phyloP scores from a whole-genome alignment of 2,888 invertebrate genomes.

The Dendrolimus pini region DNA sequence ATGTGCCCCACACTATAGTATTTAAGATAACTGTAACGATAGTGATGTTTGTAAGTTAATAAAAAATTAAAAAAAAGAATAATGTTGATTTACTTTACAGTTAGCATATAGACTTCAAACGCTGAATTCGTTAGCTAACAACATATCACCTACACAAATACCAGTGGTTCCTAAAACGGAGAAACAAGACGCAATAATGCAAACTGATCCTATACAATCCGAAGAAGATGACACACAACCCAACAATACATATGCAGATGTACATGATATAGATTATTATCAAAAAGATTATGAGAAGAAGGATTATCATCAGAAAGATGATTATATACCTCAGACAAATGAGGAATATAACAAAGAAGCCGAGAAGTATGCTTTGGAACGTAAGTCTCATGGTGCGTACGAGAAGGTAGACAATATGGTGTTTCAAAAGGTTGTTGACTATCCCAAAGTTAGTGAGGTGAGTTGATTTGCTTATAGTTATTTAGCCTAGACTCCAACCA shows the following conservation, averaged over 20 bases:
- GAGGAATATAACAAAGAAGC: slow-evolving; percentile 67
- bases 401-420: slow-evolving; percentile 26
- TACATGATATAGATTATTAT: slow-evolving; percentile 23
- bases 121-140: slow-evolving; percentile 34
- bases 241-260: slow-evolving; percentile 45
- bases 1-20: too few relatives aligned
- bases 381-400: slow-evolving; percentile 47
- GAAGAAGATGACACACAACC: slow-evolving; percentile 52
- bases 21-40: too few relatives aligned
- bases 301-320: slow-evolving; percentile 20
- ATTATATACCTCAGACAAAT: slow-evolving; percentile 58
- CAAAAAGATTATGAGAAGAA: slow-evolving; percentile 1
- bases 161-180: slow-evolving; percentile 31
- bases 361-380: slow-evolving; percentile 55
- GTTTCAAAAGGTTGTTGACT: slow-evolving; percentile 34
- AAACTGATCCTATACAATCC: slow-evolving; percentile 55
- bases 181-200: slow-evolving; percentile 68
- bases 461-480: neutral
- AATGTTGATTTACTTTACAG: slow-evolving; percentile 26
- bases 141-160: slow-evolving; percentile 26
- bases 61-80: too few relatives aligned
- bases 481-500: too few relatives aligned
- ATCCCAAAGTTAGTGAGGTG: slow-evolving; percentile 27
- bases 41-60: too few relatives aligned
- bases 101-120: slow-evolving; percentile 48